These are phyloP conservation scores for Rhombomys opimus DNA, from an alignment of 2,113 vertebrate genomes.

Conservation along the genomic window DNA sequence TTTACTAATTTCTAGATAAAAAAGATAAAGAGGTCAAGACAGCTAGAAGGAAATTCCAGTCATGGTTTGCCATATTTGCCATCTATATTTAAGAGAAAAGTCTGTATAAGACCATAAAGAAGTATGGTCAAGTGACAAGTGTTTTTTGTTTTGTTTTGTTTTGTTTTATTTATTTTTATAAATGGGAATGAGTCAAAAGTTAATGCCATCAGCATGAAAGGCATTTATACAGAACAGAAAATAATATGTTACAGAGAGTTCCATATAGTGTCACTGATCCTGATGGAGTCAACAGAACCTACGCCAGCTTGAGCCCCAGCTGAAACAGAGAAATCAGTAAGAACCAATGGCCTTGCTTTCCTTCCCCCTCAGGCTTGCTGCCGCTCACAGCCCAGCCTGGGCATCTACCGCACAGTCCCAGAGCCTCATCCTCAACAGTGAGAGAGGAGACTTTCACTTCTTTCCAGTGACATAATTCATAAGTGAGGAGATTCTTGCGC, in stretches of 20 bases:
- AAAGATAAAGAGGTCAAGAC: background rate
- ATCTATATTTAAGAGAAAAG: background rate
- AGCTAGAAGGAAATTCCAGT: background rate
- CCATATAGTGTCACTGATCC: background rate
- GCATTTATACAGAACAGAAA: background rate
- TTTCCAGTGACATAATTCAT: background rate
- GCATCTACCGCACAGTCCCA: background rate
- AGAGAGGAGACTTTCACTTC: background rate
- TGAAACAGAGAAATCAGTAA: conserved; percentile 3
- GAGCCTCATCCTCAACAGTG: background rate
- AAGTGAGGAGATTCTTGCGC: background rate
- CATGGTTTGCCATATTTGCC: background rate
- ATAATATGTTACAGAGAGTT: background rate
- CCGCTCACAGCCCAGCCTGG: background rate
- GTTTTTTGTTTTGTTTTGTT: too few relatives aligned
- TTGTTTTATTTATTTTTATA: background rate
- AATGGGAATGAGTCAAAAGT: background rate
- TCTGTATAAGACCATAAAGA: background rate
- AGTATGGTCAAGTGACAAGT: background rate
- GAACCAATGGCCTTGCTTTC: background rate
- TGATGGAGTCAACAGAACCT: background rate
- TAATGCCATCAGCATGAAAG: background rate
- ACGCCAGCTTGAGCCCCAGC: background rate
- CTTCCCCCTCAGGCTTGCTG: background rate
- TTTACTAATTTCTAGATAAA: background rate